A percentile compares a stretch with the other conserved stretches of the same genome.
phyloP scores from a whole-genome alignment of 2,888 invertebrate genomes.

The Keiferia lycopersicella region DNA sequence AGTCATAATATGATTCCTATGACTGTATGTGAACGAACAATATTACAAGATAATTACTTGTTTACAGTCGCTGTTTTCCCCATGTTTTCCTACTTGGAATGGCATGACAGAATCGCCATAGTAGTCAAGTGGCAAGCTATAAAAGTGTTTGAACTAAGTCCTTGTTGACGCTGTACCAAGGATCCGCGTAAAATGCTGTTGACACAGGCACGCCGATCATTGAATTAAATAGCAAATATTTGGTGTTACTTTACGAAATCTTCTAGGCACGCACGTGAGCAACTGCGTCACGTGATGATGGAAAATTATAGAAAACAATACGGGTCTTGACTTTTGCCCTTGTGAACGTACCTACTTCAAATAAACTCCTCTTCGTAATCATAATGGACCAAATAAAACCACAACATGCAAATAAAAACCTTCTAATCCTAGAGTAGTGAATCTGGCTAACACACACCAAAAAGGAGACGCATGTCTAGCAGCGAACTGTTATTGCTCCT shows the following conservation, averaged over 20 bases:
- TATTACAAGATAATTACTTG: neutral
- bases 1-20: too few species aligned
- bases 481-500: too few species aligned
- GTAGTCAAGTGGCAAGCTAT: slow-evolving; percentile 3
- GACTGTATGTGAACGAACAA: too few species aligned
- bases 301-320: neutral
- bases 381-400: too few species aligned
- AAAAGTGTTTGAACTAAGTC: slow-evolving; percentile 12
- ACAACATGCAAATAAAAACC: too few species aligned
- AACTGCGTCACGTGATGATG: neutral
- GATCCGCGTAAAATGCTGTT: slow-evolving; percentile 19
- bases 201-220: slow-evolving; percentile 17
- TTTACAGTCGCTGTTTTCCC: neutral
- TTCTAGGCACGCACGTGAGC: neutral
- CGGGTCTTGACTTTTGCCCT: neutral
- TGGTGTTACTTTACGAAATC: slow-evolving; percentile 18
- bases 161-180: neutral
- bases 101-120: neutral
- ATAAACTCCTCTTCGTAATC: neutral
- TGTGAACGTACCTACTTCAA: neutral
- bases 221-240: slow-evolving; percentile 26
- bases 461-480: too few species aligned
- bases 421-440: too few species aligned
- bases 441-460: too few species aligned
- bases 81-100: neutral